Conservation (phyloP, 35 echinoderm and acorn worm genomes). For the Eucidaris tribuloides region DNA sequence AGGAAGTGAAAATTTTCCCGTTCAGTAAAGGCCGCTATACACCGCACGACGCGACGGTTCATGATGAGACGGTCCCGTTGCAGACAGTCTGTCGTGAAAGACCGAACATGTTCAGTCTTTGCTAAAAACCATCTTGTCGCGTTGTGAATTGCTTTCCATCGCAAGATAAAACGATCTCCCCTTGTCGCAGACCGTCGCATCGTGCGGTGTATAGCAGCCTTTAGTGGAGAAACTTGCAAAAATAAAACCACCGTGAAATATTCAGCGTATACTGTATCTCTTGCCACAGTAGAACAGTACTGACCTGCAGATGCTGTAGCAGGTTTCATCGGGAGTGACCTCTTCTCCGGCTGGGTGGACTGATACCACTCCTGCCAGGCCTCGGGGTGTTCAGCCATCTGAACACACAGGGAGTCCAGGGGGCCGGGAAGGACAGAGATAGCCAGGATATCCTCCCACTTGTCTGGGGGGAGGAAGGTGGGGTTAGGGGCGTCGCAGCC, state of each 20-base stretch:
- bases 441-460: constrained; percentile 96
- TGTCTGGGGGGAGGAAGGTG: constrained; percentile 59
- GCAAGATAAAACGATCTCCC: too few species aligned
- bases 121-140: too few species aligned
- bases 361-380: constrained; percentile 88
- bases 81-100: too few species aligned
- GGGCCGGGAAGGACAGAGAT: constrained; percentile 91
- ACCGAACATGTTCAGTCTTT: too few species aligned
- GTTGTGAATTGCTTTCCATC: neutral
- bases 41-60: too few species aligned
- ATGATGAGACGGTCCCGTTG: too few species aligned
- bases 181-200: too few species aligned
- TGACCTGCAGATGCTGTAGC: constrained; percentile 42
- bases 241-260: too few species aligned
- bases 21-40: too few species aligned
- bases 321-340: constrained; percentile 60
- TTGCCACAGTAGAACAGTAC: too few species aligned
- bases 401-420: constrained; percentile 80
- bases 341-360: constrained; percentile 62
- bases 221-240: neutral
- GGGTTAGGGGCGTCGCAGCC: constrained; percentile 76
- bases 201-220: too few species aligned
- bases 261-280: neutral
- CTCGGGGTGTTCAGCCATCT: constrained; percentile 72
- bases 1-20: too few species aligned